Conservation (phyloP, 1,140 invertebrate genomes). For the Neodiprion virginianus region DNA sequence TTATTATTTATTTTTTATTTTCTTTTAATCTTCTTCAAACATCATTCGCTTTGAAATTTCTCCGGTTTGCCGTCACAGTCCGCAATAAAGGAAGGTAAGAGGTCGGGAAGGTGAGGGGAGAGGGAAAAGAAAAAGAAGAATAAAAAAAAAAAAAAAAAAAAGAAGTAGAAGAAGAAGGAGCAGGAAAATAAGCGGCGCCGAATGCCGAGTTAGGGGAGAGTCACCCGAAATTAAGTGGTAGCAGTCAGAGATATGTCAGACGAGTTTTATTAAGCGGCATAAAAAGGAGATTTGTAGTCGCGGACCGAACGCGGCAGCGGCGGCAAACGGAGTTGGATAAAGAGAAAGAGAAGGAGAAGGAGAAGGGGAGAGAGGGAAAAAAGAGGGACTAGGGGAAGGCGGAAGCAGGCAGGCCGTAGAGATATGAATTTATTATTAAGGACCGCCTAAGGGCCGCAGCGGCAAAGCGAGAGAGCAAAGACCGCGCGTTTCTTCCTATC, state of each 20-base stretch:
- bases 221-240: conserved; percentile 59
- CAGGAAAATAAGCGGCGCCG: conserved; percentile 8
- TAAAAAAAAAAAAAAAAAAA: no score
- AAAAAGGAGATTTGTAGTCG: conserved; percentile 62
- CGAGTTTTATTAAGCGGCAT: conserved; percentile 61
- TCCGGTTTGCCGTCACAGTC: no score
- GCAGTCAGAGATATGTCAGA: conserved; percentile 61
- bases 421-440: conserved; percentile 63
- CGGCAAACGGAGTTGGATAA: conserved; percentile 26
- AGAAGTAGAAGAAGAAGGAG: background rate
- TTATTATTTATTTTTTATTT: no score
- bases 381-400: conserved; percentile 19
- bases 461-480: conserved; percentile 26
- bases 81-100: background rate
- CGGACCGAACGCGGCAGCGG: conserved; percentile 25
- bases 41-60: no score
- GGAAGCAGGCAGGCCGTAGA: conserved; percentile 37
- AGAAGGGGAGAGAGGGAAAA: conserved; percentile 23
- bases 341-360: conserved; percentile 16
- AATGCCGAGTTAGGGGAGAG: conserved; percentile 14
- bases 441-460: conserved; percentile 44
- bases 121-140: conserved; percentile 2
- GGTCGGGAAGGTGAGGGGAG: conserved; percentile 14
- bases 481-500: conserved; percentile 49
- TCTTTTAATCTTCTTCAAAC: no score